A percentile compares a stretch with the other conserved stretches of the same genome.
phyloP scores from a whole-genome alignment of 1,140 invertebrate genomes.

The Ephestia elutella region DNA sequence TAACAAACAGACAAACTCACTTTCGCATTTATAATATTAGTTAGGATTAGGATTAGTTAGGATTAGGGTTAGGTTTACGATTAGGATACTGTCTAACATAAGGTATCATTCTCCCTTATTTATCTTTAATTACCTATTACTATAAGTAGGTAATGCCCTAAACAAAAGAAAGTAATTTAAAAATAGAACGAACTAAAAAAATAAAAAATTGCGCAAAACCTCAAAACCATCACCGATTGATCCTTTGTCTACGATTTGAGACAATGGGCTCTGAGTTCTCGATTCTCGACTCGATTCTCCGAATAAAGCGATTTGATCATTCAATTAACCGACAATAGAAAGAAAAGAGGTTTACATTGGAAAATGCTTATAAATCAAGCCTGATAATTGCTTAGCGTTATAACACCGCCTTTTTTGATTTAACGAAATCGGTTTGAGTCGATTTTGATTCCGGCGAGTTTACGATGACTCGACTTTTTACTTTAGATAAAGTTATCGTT shows the following conservation, averaged over 20 bases:
- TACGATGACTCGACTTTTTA: too few species aligned
- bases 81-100: too few species aligned
- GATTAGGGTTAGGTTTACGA: too few species aligned
- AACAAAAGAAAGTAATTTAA: background rate
- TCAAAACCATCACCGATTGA: slow-evolving; percentile 32
- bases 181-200: background rate
- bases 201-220: slow-evolving; percentile 5
- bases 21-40: too few species aligned
- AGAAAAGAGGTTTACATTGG: slow-evolving; percentile 58
- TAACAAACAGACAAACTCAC: too few species aligned
- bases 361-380: slow-evolving; percentile 53
- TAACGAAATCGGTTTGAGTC: slow-evolving; percentile 19
- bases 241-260: slow-evolving; percentile 46
- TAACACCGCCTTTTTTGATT: slow-evolving; percentile 22
- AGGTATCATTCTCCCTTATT: too few species aligned
- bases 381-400: slow-evolving; percentile 33
- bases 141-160: too few species aligned
- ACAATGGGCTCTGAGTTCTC: slow-evolving; percentile 38
- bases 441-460: background rate
- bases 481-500: too few species aligned
- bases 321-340: slow-evolving; percentile 59
- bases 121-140: too few species aligned
- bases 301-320: slow-evolving; percentile 53
- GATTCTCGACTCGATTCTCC: slow-evolving; percentile 14
- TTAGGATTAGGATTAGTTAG: too few species aligned